Base-by-base conservation (phyloP, 2,888 invertebrate species). In the Papilio elwesi region DNA sequence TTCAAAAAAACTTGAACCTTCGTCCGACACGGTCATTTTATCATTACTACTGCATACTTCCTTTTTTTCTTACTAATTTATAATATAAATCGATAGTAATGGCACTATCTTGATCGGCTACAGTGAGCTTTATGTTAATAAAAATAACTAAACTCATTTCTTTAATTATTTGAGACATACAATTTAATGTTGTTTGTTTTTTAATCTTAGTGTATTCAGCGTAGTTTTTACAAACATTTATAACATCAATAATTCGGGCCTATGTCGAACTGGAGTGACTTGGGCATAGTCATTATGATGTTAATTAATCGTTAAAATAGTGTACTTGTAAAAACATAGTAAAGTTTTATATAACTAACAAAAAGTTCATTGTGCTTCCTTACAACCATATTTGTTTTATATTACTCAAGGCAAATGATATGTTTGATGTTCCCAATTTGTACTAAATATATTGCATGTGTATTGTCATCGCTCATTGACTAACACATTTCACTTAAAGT, bases 311-410 rank as follows among this genome's bases (percentile, higher is more conserved):
- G 15, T 53, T 53, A 16, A 55, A 12, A 12, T 13, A 55, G 55
- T 55, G 26, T 6, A 57, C 13, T 12, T 26, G 10, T 3, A 26
- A 55, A 36, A 57, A 13, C 36, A 12, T 13, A 36, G 13, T 36
- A 57, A 57, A 13, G 0, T 36, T 57, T 57, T 57, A 13, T 57
- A 36, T 13, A 9, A 57, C 8, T 36, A 57, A 59, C 59, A 38
- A 64, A 64, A 49, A 64, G 64, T 49, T 64, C 64, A 49, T 49
- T 49, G 49, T 49, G 49, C 49, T 26, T 38, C n/a, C 59, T 59
- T 5, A 38, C 36, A 55, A 10, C 26, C 26, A 4, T 26, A 26
- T 26, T 26, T 55, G 5, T 36, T 9, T 36, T 59, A n/a, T 64
- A 64, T 26, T 16, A 48, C 6, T 11, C 48, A 64, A 64, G 13